Evolutionary conservation across 2,113 vertebrate species (phyloP), one percentile per base, ranked within the genome.

Genomic region (Poecilia latipinna): DNA sequence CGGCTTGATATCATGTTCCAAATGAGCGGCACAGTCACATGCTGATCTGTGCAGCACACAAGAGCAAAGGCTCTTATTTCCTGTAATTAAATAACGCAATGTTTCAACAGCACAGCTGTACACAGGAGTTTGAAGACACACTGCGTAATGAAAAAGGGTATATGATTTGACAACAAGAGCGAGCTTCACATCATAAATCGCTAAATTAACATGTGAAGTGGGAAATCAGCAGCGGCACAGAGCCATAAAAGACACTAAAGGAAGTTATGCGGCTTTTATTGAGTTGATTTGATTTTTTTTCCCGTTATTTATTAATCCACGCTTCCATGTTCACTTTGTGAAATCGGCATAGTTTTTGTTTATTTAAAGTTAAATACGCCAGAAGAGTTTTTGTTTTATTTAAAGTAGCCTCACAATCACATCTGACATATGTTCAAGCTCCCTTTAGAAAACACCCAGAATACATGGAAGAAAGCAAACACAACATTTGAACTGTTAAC

Each of bases 21-120:
- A 60, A 12, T 24, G 5, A 54, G 3, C 1, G 12, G 1, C 51
- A 28, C 19, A 33, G 37, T 26, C 13, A 17, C 24, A 44, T 7
- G 22, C 11, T n/a, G 11, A 66, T 72, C 48, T 31, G 2, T 5
- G 12, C 6, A 12, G 15, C 32, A 54, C 31, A 63, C 26, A 12
- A 0, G 0, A n/a, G 1, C 24, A 70, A 1, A 33, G 10, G 0
- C 12, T 28, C 12, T 48, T 0, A 61, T 73, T 31, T 24, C 51
- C n/a, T 29, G 8, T 22, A 65, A 77, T 60, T 0, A 42, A 71
- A 60, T 60, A n/a, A 4, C 60, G 60, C 64, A n/a, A 17, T 19
- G 11, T 28, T 31, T 44, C 42, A 33, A 29, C 19, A 65, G 48
- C 44, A 77, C 28, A n/a, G n/a, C n/a, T n/a, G n/a, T n/a, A 57